Evolutionary conservation across 1,140 invertebrate genomes (phyloP).

Genomic region (Ceratosolen solmsi): DNA sequence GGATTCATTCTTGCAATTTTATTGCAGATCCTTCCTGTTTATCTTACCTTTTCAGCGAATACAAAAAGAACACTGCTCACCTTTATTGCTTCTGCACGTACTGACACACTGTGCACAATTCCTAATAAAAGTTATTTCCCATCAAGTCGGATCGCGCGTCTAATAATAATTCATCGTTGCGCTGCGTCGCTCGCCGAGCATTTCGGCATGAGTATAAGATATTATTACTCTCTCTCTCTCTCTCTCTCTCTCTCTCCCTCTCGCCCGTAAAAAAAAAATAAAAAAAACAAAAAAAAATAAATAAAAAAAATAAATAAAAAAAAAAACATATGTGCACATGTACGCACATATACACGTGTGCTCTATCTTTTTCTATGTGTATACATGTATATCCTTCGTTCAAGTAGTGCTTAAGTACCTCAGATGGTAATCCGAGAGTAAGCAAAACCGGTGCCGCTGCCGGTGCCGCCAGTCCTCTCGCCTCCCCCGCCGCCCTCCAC

Average conservation of each 20-base stretch:
- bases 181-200: not conserved
- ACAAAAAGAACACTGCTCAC: conserved; percentile 46
- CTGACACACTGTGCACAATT: conserved; percentile 5
- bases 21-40: not conserved
- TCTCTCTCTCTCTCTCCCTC: not conserved
- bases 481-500: not conserved
- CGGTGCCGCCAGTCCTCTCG: not conserved
- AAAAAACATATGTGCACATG: no score
- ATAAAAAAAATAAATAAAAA: no score
- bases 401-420: conserved; percentile 56
- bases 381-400: not conserved
- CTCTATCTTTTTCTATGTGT: not conserved
- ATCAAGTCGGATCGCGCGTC: not conserved
- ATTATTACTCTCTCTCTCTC: conserved; percentile 26
- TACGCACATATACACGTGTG: no score
- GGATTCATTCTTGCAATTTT: not conserved
- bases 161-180: conserved; percentile 48
- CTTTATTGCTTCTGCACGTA: conserved; percentile 7
- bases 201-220: conserved; percentile 25
- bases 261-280: no score
- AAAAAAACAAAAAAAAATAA: no score
- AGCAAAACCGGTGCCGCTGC: conserved; percentile 50
- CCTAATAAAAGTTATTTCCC: conserved; percentile 27
- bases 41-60: conserved; percentile 17
- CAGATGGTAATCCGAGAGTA: conserved; percentile 62